Conservation (phyloP, 2,113 vertebrate species). For the Mungos mungo region DNA sequence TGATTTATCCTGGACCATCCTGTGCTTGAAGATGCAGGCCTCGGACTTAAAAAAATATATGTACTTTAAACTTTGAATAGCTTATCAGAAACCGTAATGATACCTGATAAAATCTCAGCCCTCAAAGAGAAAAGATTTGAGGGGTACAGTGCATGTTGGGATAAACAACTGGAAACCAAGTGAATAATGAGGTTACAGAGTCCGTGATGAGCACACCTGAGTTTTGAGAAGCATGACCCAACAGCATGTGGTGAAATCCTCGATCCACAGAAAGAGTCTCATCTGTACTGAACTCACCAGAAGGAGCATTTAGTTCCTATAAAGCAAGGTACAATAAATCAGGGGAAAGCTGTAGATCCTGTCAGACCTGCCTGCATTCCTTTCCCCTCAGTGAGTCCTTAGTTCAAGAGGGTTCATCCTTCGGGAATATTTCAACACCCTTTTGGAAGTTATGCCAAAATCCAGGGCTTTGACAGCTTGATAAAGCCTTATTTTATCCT, state of each 20-base stretch:
- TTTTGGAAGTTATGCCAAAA: constrained; percentile 56
- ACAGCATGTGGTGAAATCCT: constrained; percentile 3
- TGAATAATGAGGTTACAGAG: constrained; percentile 37
- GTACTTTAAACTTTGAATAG: constrained; percentile 9
- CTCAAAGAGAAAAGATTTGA: constrained; percentile 15
- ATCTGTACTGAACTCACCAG: not conserved
- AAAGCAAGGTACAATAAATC: constrained; percentile 23
- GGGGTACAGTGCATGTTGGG: not conserved
- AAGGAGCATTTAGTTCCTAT: not conserved
- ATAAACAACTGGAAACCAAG: not conserved
- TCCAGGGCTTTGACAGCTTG: constrained; percentile 18
- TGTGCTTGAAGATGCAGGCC: not conserved
- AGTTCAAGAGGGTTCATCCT: constrained; percentile 40
- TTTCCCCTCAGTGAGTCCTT: constrained; percentile 34
- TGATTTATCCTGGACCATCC: not conserved
- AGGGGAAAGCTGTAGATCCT: constrained; percentile 30
- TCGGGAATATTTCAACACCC: constrained; percentile 57
- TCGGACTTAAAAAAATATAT: not conserved
- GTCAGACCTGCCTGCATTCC: constrained; percentile 58
- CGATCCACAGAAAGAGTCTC: not conserved
- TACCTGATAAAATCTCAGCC: constrained; percentile 49
- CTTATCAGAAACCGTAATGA: constrained; percentile 45
- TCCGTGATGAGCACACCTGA: constrained; percentile 35
- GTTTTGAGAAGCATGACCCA: constrained; percentile 39
- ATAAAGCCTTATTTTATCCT: constrained; percentile 54